These are phyloP conservation scores for Myiotriccus ornatus DNA, from an alignment of 2,797 vertebrate genomes.

Conservation along the genomic window DNA sequence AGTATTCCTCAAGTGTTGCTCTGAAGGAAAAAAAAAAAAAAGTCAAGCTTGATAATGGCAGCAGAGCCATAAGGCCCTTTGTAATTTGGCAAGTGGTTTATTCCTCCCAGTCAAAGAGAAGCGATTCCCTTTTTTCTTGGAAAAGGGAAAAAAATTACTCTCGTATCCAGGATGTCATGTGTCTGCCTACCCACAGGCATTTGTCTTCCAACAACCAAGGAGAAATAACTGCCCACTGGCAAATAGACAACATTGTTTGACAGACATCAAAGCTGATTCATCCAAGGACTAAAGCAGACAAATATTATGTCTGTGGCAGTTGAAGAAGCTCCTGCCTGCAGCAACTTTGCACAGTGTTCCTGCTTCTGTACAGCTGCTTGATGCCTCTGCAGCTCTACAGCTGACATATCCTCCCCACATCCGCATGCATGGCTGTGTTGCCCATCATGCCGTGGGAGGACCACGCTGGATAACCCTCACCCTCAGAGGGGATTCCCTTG, in stretches of 20 bases:
- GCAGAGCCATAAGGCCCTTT: neutral
- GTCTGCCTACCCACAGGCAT: conserved; percentile 38
- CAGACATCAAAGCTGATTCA: neutral
- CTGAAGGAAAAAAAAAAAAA: neutral
- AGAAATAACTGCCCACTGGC: neutral
- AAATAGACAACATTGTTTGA: neutral
- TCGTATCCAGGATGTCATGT: conserved; percentile 15
- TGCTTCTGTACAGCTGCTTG: neutral
- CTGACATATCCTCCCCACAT: fast-evolving
- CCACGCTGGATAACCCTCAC: fast-evolving
- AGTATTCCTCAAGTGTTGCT: neutral
- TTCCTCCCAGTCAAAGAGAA: neutral
- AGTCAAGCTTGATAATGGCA: neutral
- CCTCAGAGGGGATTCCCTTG: neutral
- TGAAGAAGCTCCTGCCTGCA: neutral
- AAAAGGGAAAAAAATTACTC: conserved; percentile 24
- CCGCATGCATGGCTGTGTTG: neutral
- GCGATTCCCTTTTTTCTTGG: conserved; percentile 32
- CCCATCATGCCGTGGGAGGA: fast-evolving
- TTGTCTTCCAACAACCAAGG: conserved; percentile 41
- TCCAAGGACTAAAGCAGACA: neutral
- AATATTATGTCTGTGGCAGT: neutral
- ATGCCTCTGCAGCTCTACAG: neutral
- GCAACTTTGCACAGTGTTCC: neutral
- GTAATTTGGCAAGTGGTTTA: conserved; percentile 6